These are phyloP conservation scores for Hippoglossus stenolepis DNA, from an alignment of 2,113 vertebrate species.

Conservation along the genomic window DNA sequence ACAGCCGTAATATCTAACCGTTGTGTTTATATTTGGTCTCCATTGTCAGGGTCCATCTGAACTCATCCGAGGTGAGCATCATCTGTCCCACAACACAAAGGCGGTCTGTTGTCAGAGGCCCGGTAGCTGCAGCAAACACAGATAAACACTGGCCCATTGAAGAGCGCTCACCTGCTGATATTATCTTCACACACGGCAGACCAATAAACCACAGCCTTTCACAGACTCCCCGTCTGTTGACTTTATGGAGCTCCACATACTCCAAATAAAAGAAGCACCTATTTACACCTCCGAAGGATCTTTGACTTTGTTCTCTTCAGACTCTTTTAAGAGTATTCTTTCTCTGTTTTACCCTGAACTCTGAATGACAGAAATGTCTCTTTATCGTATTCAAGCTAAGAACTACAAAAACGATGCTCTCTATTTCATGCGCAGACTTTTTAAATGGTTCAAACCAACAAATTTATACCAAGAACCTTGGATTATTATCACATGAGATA, in stretches of 20 bases:
- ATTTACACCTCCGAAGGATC: slow-evolving; percentile 52
- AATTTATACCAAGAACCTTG: no score
- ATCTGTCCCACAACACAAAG: slow-evolving; percentile 45
- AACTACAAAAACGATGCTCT: neutral
- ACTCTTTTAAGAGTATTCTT: slow-evolving; percentile 21
- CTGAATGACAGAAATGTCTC: neutral
- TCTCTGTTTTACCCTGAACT: slow-evolving; percentile 6
- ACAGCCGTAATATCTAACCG: neutral
- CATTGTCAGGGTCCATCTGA: slow-evolving; percentile 52
- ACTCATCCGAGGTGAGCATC: slow-evolving; percentile 66
- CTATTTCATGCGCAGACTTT: neutral
- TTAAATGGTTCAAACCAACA: no score
- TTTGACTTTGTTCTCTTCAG: slow-evolving; percentile 29
- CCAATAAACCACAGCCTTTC: slow-evolving; percentile 78
- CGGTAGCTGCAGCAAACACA: slow-evolving; percentile 81
- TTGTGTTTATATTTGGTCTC: slow-evolving; percentile 30
- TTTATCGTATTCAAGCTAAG: neutral
- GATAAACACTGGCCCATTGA: slow-evolving; percentile 76
- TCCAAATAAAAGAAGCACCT: slow-evolving; percentile 61
- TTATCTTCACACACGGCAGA: slow-evolving; percentile 76
- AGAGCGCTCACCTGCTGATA: slow-evolving; percentile 83
- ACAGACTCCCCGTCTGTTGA: slow-evolving; percentile 65
- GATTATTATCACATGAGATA: no score
- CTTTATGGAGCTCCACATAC: slow-evolving; percentile 66
- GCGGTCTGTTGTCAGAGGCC: slow-evolving; percentile 67